Conservation (phyloP, 2,113 vertebrate genomes). For the Leucopsar rothschildi region DNA sequence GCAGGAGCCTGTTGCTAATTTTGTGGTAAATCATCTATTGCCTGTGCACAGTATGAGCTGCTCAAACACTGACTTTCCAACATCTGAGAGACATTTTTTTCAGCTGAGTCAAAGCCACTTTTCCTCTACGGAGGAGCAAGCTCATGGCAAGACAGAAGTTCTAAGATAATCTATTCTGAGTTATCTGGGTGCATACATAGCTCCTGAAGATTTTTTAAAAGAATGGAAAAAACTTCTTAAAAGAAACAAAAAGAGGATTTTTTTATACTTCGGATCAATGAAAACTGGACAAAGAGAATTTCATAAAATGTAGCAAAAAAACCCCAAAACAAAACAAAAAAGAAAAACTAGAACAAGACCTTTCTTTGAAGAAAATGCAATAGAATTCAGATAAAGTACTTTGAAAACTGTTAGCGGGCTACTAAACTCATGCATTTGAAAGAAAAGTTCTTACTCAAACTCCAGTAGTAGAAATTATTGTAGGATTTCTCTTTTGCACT, state of each 20-base stretch:
- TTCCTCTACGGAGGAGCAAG: neutral
- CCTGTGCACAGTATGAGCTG: neutral
- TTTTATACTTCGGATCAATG: neutral
- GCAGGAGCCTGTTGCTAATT: neutral
- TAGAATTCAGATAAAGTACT: neutral
- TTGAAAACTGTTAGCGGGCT: neutral
- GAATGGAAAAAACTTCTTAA: neutral
- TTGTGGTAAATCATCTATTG: neutral
- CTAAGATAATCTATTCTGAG: constrained; percentile 33
- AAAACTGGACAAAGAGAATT: constrained; percentile 35
- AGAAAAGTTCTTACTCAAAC: neutral
- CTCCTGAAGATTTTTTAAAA: constrained; percentile 10
- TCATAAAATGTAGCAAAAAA: neutral
- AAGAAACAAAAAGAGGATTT: neutral
- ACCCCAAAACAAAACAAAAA: neutral
- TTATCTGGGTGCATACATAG: neutral
- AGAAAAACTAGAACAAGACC: neutral
- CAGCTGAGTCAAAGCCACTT: constrained; percentile 2
- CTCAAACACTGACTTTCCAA: neutral
- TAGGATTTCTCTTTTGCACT: neutral
- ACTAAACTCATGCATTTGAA: neutral
- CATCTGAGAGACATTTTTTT: neutral
- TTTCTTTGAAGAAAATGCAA: neutral
- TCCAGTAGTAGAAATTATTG: neutral
- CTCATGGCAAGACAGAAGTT: neutral